Evolutionary conservation across 1,140 invertebrate genomes (phyloP), one percentile per base, ranked within the genome.

Genomic region (Prorops nasuta): DNA sequence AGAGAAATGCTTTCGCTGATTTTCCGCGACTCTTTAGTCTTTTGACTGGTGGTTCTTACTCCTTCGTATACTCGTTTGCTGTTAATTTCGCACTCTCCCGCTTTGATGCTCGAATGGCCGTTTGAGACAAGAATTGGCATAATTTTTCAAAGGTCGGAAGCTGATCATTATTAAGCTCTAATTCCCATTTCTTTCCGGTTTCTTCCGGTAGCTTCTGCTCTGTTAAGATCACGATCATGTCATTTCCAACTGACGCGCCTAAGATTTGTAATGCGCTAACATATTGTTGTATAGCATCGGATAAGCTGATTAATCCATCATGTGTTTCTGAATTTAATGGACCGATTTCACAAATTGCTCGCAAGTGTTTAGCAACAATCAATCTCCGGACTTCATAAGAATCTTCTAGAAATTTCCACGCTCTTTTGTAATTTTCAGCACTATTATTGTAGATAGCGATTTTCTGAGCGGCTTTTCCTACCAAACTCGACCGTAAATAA

Each of bases 361-460:
- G 31, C 4, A 44, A 28, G 40, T 62, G 59, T 22, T 44, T 49
- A 1, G 51, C 19, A 7, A 57, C 42, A 8, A 63, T 40, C 18
- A 55, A 35, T 14, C 52, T 44, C 21, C 44, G 41, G 18, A 37
- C 38, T 2, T 63, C 57, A 31, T 60, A 63, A 0, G 49, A 44
- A 16, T 56, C 51, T 10, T 17, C 20, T 3, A 63, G 31, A 2
- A 49, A 22, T 8, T 43, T 24, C 60, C 61, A 63, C 20, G 60
- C 57, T n/a, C 16, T 42, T 44, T 45, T 35, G 24, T 60, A 63
- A 37, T 57, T 63, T 44, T 60, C 57, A 1, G 38, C 45, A 24
- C 54, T 63, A 1, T 41, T 15, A n/a, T 41, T 32, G 18, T 22
- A 57, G 15, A 55, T 7, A 0, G 40, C 1, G 8, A 63, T 16